Conservation (phyloP, 2,888 invertebrate genomes). For the Drosophila macrospina region DNA sequence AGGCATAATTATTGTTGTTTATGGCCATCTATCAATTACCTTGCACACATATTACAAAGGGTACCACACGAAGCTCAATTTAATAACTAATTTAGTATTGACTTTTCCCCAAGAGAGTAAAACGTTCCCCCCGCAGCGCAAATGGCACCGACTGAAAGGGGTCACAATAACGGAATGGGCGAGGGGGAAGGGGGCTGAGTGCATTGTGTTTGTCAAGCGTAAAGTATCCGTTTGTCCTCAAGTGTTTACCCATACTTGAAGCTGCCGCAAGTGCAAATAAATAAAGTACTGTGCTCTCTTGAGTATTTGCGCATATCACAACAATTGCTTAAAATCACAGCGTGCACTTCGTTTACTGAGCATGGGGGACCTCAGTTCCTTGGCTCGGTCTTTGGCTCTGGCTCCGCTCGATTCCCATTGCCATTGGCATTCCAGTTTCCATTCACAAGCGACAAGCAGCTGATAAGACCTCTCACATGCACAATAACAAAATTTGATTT, state of each 20-base stretch:
- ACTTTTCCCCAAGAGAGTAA: conserved; percentile 21
- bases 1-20: conserved; percentile 33
- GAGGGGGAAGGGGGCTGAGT: no score
- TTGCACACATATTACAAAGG: conserved; percentile 15
- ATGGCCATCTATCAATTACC: conserved; percentile 35
- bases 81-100: conserved; percentile 59
- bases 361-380: not conserved
- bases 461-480: no score
- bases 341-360: not conserved
- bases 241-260: conserved; percentile 34
- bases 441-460: no score
- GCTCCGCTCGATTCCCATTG: no score
- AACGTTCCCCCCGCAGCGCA: conserved; percentile 4
- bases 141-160: conserved; percentile 16
- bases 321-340: conserved; percentile 13
- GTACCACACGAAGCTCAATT: conserved; percentile 15
- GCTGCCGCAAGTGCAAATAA: conserved; percentile 17
- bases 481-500: no score
- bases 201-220: not conserved
- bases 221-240: conserved; percentile 1
- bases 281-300: conserved; percentile 1
- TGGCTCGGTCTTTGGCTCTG: not conserved
- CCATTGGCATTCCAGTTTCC: no score
- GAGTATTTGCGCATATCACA: conserved; percentile 15
- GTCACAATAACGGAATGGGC: no score